Evolutionary conservation across 2,113 vertebrate genomes (phyloP).

Genomic region (Mormyrus lacerda): DNA sequence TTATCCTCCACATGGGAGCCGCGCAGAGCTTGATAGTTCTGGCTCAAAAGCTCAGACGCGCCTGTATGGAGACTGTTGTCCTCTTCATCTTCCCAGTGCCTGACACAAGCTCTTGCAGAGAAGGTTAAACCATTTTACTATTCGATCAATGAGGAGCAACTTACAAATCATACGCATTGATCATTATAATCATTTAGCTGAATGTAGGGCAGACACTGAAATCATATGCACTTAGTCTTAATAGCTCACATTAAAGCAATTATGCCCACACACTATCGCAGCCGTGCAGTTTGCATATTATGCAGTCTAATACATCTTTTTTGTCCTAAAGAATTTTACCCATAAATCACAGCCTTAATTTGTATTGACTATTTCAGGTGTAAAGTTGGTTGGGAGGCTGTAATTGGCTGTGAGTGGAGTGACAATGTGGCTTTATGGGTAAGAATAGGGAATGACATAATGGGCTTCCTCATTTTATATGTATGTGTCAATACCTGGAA

Average conservation of each 20-base stretch:
- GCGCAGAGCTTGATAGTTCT: neutral
- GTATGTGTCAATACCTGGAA: constrained; percentile 59
- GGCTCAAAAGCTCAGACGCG: neutral
- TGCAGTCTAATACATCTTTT: constrained; percentile 52
- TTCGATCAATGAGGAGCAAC: constrained; percentile 71
- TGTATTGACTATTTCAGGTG: constrained; percentile 57
- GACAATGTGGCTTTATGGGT: constrained; percentile 46
- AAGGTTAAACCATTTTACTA: constrained; percentile 78
- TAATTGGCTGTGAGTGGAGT: constrained; percentile 44
- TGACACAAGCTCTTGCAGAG: constrained; percentile 62
- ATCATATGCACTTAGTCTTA: constrained; percentile 89
- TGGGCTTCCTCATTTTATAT: constrained; percentile 57
- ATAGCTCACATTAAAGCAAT: constrained; percentile 90
- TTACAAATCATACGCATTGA: constrained; percentile 92
- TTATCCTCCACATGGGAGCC: neutral
- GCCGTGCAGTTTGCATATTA: constrained; percentile 65
- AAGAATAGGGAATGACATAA: constrained; percentile 58
- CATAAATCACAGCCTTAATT: constrained; percentile 63
- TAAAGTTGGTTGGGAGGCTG: constrained; percentile 52
- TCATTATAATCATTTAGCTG: constrained; percentile 70
- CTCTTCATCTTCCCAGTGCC: constrained; percentile 52
- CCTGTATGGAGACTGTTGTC: neutral
- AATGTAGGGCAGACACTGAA: constrained; percentile 84
- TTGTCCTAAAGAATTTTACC: constrained; percentile 57
- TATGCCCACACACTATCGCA: constrained; percentile 76